phyloP scores from a whole-genome alignment of 2,888 invertebrate genomes.

The Stenodera caucasica region DNA sequence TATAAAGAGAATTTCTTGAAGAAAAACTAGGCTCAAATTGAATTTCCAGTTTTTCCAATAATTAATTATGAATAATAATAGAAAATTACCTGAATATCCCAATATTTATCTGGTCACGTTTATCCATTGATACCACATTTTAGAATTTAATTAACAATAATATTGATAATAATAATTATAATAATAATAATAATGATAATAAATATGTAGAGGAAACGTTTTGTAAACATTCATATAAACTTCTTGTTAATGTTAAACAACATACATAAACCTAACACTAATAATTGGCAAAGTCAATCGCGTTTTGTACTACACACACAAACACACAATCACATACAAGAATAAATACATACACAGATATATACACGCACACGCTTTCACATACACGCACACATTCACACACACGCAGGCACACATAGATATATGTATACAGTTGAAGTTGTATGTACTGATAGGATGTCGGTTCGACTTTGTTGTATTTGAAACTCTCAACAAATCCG shows the following conservation, averaged over 20 bases:
- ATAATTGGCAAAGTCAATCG: conserved; percentile 3
- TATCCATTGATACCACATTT: conserved; percentile 27
- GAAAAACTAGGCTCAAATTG: conserved; percentile 22
- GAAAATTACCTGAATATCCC: conserved; percentile 21
- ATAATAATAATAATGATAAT: not conserved
- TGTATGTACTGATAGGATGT: conserved; percentile 29
- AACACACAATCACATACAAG: conserved; percentile 13
- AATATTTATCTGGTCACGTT: conserved; percentile 17
- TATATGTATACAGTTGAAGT: conserved; percentile 14
- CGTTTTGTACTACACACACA: conserved; percentile 1
- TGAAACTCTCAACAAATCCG: conserved; percentile 32
- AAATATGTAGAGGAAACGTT: conserved; percentile 16
- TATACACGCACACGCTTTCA: not conserved
- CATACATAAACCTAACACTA: conserved; percentile 16
- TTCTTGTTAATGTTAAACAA: conserved; percentile 10
- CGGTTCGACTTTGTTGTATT: conserved; percentile 34
- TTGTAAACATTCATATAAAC: conserved; percentile 13
- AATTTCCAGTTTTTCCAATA: conserved; percentile 20
- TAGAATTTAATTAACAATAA: too few species aligned
- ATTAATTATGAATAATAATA: not conserved
- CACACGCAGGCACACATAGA: not conserved
- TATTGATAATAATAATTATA: too few species aligned
- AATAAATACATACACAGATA: conserved; percentile 10
- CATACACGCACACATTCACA: not conserved
- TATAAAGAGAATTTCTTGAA: conserved; percentile 29